A percentile compares a stretch with the other conserved stretches of the same genome.
Evolutionary conservation across 1,140 invertebrate species (phyloP).

Genomic region (Lepidurus apus): DNA sequence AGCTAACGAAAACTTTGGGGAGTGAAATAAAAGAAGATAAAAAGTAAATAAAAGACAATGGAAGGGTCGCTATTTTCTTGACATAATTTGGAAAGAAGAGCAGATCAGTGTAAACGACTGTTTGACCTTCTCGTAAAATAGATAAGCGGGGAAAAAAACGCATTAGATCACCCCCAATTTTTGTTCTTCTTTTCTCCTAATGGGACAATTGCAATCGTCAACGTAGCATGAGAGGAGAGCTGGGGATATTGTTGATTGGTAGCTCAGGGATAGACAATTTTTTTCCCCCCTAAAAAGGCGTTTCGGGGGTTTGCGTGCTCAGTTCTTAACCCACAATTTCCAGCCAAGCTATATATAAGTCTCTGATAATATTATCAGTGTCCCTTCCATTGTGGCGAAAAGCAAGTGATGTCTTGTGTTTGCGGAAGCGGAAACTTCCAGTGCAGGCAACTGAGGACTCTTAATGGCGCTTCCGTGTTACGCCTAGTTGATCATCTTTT

Average conservation of each 20-base stretch:
- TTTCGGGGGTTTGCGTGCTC: neutral
- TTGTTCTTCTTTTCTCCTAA: no score
- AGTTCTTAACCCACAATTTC: neutral
- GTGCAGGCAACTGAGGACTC: slow-evolving; percentile 20
- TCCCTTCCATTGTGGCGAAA: slow-evolving; percentile 4
- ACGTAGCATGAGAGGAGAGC: neutral
- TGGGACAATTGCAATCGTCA: neutral
- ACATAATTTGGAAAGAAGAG: no score
- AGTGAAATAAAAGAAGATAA: no score
- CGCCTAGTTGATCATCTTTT: slow-evolving; percentile 21
- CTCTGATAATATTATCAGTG: neutral
- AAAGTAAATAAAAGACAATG: no score
- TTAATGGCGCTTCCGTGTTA: slow-evolving; percentile 21
- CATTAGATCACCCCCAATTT: no score
- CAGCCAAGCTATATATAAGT: neutral
- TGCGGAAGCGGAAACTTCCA: slow-evolving; percentile 20
- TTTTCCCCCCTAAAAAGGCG: neutral
- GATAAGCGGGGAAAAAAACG: no score
- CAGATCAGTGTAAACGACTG: no score
- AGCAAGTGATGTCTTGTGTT: slow-evolving; percentile 18
- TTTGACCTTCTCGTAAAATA: no score
- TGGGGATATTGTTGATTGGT: neutral
- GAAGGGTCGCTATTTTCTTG: no score
- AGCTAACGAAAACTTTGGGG: no score
- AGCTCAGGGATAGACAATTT: neutral